Evolutionary conservation across 2,113 vertebrate genomes (phyloP), one percentile per base, ranked within the genome.

Genomic region (Protomyctophum bolini): DNA sequence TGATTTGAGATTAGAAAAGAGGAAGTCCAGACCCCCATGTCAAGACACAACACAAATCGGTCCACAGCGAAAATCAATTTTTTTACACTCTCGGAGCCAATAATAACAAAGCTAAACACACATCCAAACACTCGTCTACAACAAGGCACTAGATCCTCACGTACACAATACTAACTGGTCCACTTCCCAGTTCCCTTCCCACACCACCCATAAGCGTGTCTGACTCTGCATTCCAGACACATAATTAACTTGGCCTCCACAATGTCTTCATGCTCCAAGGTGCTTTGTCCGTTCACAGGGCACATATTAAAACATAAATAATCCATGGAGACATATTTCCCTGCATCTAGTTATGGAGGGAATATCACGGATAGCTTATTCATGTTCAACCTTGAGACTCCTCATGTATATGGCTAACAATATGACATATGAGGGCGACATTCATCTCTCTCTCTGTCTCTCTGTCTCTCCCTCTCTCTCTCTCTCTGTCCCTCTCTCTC

Each of bases 311-410:
- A 84, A 72, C 84, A 93, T 92, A 90, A 93, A 93, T 92, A 91
- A 93, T 90, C 88, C 81, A 92, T 89, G 79, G 76, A 81, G 82
- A 90, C 90, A 88, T 74, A 82, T 84, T 90, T 87, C 74, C 77
- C 63, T 85, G 83, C 86, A 83, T 89, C 83, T 86, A 85, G 81
- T 87, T 70, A n/a, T n/a, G 78, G 67, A 86, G 84, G 84, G 86
- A 90, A 88, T 21, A 21, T 83, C 75, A 77, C 77, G 79, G 82
- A 89, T 91, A 87, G 91, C 91, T 91, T 93, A 92, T 92, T 91
- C 86, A 91, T 91, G 90, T 89, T 90, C 80, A 85, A 95, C 93
- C 94, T 94, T 93, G 90, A 93, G 90, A 86, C 90, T 91, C 45
- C 78, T 73, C 89, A 83, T 82, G 85, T 78, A 71, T 86, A 82